Percentiles rank a stretch among this genome's conserved stretches.
phyloP scores from a whole-genome alignment of 2,113 vertebrate species.

The Nothocercus nigrocapillus region DNA sequence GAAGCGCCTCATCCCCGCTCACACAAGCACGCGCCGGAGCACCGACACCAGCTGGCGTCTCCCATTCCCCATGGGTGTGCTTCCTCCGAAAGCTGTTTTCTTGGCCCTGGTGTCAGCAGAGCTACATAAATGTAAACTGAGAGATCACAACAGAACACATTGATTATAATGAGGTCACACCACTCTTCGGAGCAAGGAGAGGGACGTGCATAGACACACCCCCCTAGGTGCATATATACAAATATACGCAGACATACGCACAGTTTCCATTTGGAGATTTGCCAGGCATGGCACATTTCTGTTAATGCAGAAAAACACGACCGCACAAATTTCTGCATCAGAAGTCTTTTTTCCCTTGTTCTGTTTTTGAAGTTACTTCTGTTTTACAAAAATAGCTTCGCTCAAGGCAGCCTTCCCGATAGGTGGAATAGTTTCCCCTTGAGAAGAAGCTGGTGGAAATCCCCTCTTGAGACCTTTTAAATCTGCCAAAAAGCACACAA shows the following conservation, averaged over 20 bases:
- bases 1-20: background rate
- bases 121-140: background rate
- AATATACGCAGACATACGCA: background rate
- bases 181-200: background rate
- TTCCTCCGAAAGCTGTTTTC: background rate
- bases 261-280: background rate
- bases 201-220: background rate
- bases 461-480: constrained; percentile 60
- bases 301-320: background rate
- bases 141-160: background rate
- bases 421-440: constrained; percentile 61
- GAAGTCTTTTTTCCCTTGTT: background rate
- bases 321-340: background rate
- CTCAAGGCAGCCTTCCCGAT: constrained; percentile 30
- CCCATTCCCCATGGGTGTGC: fast-evolving
- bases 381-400: constrained; percentile 40
- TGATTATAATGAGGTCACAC: background rate
- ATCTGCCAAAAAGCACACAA: constrained; percentile 1
- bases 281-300: background rate
- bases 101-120: background rate
- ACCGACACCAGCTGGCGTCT: background rate
- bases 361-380: constrained; percentile 38
- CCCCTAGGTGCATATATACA: background rate
- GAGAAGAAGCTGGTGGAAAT: constrained; percentile 57
- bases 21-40: background rate